Conservation (phyloP, 2,797 vertebrate species). For the Esox masquinongy region DNA sequence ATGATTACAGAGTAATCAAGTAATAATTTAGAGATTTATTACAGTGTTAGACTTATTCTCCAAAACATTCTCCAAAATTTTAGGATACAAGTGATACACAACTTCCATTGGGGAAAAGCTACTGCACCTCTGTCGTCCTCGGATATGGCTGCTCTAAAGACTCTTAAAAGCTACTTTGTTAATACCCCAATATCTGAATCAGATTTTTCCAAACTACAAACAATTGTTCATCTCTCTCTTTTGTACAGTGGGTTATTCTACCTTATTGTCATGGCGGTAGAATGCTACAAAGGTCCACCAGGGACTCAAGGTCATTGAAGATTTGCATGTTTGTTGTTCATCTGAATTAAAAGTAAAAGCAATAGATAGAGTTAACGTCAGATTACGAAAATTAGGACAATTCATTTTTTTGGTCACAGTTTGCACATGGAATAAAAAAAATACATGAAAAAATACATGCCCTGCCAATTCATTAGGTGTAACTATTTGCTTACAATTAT, state of each 20-base stretch:
- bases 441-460: conserved; percentile 29
- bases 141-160: not conserved
- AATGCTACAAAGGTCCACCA: not conserved
- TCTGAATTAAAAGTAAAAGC: not conserved
- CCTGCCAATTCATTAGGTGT: conserved; percentile 35
- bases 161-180: not conserved
- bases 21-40: not conserved
- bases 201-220: not conserved
- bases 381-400: not conserved
- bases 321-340: not conserved
- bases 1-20: not conserved
- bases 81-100: not conserved
- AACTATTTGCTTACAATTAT: conserved; percentile 23
- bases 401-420: conserved; percentile 1
- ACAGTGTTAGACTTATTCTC: not conserved
- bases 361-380: not conserved
- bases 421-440: not conserved
- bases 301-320: not conserved
- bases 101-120: not conserved
- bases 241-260: not conserved
- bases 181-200: not conserved
- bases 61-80: not conserved
- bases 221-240: not conserved
- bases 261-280: not conserved
- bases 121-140: not conserved